Base-by-base conservation (phyloP, 2,888 invertebrate genomes). In the Lithodes maja region DNA sequence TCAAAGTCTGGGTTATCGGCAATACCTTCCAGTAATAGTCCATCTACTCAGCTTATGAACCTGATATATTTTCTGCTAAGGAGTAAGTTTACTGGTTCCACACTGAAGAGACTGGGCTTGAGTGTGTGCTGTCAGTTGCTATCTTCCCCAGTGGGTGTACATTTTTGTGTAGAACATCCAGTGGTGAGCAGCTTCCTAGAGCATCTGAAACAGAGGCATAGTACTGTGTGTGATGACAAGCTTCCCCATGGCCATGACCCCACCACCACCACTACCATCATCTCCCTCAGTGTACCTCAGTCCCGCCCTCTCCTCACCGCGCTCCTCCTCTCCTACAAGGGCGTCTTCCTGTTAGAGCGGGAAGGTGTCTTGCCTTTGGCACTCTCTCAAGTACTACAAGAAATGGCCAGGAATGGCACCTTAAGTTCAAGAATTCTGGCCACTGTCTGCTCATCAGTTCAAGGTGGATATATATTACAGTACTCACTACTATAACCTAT, bases 81-180 rank as follows among this genome's bases (percentile, higher is more conserved):
- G 53, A 83, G 78, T 50, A 85, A 86, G 17, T 17, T 69, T 52
- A 33, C 78, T 82, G 71, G 78, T 55, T 83, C 85, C 55, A 61
- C 77, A 71, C 61, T 89, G 53, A 86, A 83, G 50, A 85, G 68
- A 69, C 50, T 80, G 12, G 50, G 80, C 12, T 54, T 89, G 9
- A 83, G 85, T 71, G 71, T 89, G 7, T 86, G 85, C 33, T 86
- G 85, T 53, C 69, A 17, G 12, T 49, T 89, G 7, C 85, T 89
- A 33, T 55, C 85, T 49, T 83, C 85, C 9, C 89, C 89, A 2
- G 17, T 89, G 61, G 89, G 89, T 15, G 68, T 85, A 54, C 89
- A 89, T 71, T 78, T 89, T 52, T 89, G 89, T 82, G 61, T 83
- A 75, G 54, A 86, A 77, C 89, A 89, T 55, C 89, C 89, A 74